Conservation (phyloP, 2,113 vertebrate genomes). For the Sylvia atricapilla region DNA sequence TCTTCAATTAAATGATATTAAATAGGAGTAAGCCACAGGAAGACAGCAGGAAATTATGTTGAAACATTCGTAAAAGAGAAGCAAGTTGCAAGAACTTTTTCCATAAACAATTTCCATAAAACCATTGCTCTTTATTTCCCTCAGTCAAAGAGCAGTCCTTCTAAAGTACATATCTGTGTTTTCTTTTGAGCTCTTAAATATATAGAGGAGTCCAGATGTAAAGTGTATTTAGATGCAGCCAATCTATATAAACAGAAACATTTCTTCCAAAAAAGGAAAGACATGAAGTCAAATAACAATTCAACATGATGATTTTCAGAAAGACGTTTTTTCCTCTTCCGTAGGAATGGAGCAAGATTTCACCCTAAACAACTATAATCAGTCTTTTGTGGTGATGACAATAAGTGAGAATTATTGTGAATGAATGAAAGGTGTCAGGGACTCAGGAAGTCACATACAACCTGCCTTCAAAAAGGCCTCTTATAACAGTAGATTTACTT, state of each 20-base stretch:
- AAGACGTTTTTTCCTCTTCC: not conserved
- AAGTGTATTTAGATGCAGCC: not conserved
- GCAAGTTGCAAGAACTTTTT: not conserved
- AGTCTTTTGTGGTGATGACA: not conserved
- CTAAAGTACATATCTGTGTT: not conserved
- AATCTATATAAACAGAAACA: not conserved
- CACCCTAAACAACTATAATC: not conserved
- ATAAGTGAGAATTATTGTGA: not conserved
- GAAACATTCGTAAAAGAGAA: not conserved
- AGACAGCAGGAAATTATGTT: not conserved
- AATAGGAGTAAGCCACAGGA: not conserved
- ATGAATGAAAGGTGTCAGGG: not conserved
- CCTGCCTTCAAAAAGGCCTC: not conserved
- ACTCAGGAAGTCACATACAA: not conserved
- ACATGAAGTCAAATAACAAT: not conserved
- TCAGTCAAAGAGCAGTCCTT: not conserved
- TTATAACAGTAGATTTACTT: not conserved
- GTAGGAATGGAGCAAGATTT: not conserved
- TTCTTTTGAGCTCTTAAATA: not conserved
- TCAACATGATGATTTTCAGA: not conserved
- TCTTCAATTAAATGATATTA: not conserved
- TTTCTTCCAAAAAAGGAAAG: not conserved
- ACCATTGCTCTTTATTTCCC: not conserved
- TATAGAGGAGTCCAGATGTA: not conserved
- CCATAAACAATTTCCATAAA: not conserved